These are phyloP conservation scores for Sinella curviseta DNA, from an alignment of 1,140 invertebrate genomes.

Conservation along the genomic window DNA sequence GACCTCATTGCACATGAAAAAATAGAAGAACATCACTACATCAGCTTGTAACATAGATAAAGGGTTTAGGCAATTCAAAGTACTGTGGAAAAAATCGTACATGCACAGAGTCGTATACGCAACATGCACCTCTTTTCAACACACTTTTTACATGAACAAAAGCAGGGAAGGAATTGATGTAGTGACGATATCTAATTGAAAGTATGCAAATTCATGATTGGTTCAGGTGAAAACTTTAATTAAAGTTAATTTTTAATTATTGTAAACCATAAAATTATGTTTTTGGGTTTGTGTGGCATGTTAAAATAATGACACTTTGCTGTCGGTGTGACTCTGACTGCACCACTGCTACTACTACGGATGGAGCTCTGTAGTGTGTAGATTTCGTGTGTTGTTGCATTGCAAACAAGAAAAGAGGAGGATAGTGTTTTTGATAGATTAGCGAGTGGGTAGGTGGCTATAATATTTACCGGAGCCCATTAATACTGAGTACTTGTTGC, in stretches of 20 bases:
- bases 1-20: constrained; percentile 4
- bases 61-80: no score
- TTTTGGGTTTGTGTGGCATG: no score
- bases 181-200: not conserved
- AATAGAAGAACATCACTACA: not conserved
- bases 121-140: not conserved
- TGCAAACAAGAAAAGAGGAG: not conserved
- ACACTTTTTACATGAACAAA: not conserved
- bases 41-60: not conserved
- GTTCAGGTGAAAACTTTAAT: not conserved
- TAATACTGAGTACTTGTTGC: constrained; percentile 24
- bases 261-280: not conserved
- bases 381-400: not conserved
- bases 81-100: no score
- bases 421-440: constrained; percentile 24
- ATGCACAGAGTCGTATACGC: no score
- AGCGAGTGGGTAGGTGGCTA: constrained; percentile 6
- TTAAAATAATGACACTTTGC: no score
- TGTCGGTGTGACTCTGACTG: no score
- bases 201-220: not conserved
- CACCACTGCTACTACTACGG: not conserved
- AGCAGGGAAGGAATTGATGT: not conserved
- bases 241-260: not conserved
- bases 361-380: not conserved
- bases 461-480: constrained; percentile 27